Conservation (phyloP, 2,888 invertebrate genomes). For the Nomada hirtipes region DNA sequence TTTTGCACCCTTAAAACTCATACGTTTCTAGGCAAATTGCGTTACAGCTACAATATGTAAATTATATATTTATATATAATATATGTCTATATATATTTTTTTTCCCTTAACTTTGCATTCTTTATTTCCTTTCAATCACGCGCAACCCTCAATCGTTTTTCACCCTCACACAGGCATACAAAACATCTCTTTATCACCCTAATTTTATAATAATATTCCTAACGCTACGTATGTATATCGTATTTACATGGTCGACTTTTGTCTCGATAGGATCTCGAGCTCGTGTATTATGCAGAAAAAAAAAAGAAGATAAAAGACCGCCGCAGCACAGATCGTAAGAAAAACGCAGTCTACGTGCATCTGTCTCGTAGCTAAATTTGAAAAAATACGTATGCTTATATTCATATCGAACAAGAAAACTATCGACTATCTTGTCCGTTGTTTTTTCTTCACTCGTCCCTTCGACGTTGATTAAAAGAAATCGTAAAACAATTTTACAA, state of each 20-base stretch:
- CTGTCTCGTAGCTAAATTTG: slow-evolving; percentile 39
- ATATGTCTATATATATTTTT: slow-evolving; percentile 38
- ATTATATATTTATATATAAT: slow-evolving; percentile 46
- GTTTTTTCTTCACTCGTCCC: not conserved
- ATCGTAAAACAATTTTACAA: not conserved
- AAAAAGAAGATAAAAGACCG: slow-evolving; percentile 47
- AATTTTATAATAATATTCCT: slow-evolving; percentile 17
- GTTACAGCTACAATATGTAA: slow-evolving; percentile 47
- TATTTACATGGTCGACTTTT: slow-evolving; percentile 62
- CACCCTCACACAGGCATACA: not conserved
- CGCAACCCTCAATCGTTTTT: not conserved
- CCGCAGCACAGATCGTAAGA: slow-evolving; percentile 40
- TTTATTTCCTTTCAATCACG: not conserved
- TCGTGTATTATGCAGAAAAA: slow-evolving; percentile 42
- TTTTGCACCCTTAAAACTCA: slow-evolving; percentile 36
- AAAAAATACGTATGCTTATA: slow-evolving; percentile 59
- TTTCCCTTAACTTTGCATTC: slow-evolving; percentile 20
- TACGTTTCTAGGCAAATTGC: slow-evolving; percentile 40
- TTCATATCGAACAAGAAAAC: not conserved
- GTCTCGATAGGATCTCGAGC: not conserved
- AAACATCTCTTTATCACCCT: not conserved
- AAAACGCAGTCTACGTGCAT: slow-evolving; percentile 24
- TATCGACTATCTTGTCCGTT: not conserved
- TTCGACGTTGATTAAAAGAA: not conserved
- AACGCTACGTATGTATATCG: slow-evolving; percentile 46